These are phyloP conservation scores for Villa cingulata DNA, from an alignment of 2,888 invertebrate species.

Conservation along the genomic window DNA sequence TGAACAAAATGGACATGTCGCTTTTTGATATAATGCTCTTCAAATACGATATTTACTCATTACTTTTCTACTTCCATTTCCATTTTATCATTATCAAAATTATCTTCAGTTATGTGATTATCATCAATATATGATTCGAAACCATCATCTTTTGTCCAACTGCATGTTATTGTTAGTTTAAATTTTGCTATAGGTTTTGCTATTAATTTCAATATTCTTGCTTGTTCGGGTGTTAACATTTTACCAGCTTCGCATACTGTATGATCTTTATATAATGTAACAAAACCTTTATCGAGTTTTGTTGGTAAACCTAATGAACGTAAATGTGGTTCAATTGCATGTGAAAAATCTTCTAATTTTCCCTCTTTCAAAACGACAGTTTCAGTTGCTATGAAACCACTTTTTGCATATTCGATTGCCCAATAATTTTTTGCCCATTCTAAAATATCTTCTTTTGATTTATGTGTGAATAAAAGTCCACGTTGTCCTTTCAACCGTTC, in stretches of 20 bases:
- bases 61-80: no score
- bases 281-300: conserved; percentile 68
- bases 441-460: conserved; percentile 61
- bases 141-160: conserved; percentile 68
- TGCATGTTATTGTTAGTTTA: conserved; percentile 59
- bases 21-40: no score
- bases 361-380: conserved; percentile 73
- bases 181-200: conserved; percentile 74
- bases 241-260: conserved; percentile 76
- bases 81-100: conserved; percentile 23
- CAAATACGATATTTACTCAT: no score
- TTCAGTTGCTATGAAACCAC: conserved; percentile 69
- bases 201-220: conserved; percentile 75
- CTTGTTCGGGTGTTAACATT: conserved; percentile 79
- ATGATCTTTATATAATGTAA: conserved; percentile 67
- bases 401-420: conserved; percentile 74
- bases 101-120: conserved; percentile 39
- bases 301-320: conserved; percentile 87
- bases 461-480: conserved; percentile 86
- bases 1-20: no score
- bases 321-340: conserved; percentile 90
- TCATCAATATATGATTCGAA: no score
- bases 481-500: conserved; percentile 71
- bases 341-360: conserved; percentile 75
- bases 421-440: conserved; percentile 70